Evolutionary conservation across 2,113 vertebrate species (phyloP).

Genomic region (Zosterops borbonicus): DNA sequence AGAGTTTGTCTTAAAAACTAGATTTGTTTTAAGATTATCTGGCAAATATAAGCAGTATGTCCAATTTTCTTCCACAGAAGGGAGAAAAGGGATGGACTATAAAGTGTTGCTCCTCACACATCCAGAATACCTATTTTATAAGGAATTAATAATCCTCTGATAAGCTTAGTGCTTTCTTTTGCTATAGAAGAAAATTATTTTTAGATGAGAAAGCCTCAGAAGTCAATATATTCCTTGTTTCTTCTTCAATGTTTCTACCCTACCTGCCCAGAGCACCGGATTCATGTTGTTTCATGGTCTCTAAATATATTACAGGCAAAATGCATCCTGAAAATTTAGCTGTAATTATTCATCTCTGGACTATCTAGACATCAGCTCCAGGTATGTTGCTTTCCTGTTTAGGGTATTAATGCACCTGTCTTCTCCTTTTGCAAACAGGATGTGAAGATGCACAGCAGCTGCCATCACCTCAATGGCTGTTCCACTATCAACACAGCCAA

Average conservation of each 20-base stretch:
- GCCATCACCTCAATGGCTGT: neutral
- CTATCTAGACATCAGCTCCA: neutral
- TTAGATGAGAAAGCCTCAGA: neutral
- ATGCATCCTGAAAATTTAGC: neutral
- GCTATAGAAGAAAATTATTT: neutral
- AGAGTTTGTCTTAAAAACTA: neutral
- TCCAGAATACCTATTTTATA: neutral
- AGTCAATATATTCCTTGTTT: neutral
- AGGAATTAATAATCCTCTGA: neutral
- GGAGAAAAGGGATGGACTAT: neutral
- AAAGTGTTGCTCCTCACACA: neutral
- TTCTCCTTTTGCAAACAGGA: neutral
- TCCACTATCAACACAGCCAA: neutral
- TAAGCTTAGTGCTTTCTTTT: neutral
- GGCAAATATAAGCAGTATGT: neutral
- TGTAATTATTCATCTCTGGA: neutral
- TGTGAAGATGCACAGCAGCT: neutral
- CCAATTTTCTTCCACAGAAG: neutral
- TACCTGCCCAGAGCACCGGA: neutral
- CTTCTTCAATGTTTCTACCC: fast-evolving
- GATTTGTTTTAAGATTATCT: neutral
- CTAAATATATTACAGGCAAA: neutral
- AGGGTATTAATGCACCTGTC: neutral
- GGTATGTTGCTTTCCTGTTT: neutral
- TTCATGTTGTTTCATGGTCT: neutral